phyloP scores from a whole-genome alignment of 2,113 vertebrate species.

The Thamnaconus septentrionalis region DNA sequence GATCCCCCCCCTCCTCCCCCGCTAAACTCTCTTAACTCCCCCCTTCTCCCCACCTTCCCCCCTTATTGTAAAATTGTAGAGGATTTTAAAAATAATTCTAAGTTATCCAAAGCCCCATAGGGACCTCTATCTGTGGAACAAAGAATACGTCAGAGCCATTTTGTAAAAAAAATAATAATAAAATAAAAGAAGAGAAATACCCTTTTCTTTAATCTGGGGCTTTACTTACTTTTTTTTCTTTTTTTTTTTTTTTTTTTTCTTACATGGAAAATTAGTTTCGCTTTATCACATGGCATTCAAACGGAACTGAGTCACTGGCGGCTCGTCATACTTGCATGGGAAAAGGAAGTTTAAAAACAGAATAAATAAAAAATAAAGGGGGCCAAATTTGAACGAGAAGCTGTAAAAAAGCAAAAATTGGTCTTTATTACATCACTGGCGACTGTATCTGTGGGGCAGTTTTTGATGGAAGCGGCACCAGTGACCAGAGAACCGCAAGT shows the following conservation, averaged over 20 bases:
- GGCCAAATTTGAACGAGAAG: conserved; percentile 24
- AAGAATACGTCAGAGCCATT: conserved; percentile 72
- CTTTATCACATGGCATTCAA: conserved; percentile 54
- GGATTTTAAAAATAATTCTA: conserved; percentile 73
- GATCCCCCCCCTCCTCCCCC: conserved; percentile 24
- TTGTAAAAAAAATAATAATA: conserved; percentile 57
- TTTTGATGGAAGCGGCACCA: conserved; percentile 44
- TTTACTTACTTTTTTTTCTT: conserved; percentile 69
- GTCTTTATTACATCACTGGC: no score
- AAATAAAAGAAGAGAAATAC: no score
- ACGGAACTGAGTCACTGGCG: conserved; percentile 49
- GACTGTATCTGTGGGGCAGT: no score
- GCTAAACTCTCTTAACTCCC: not conserved
- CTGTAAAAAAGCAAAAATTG: no score
- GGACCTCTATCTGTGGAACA: conserved; percentile 76
- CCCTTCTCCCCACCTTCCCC: not conserved
- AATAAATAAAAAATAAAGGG: no score
- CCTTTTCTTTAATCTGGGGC: conserved; percentile 64
- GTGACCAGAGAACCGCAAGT: conserved; percentile 26
- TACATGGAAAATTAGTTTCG: not conserved
- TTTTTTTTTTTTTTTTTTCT: no score
- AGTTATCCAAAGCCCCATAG: conserved; percentile 69
- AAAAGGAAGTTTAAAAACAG: conserved; percentile 9
- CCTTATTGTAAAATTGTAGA: conserved; percentile 62
- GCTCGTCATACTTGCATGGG: conserved; percentile 18